Percentiles rank a stretch among this genome's conserved stretches.
Evolutionary conservation across 2,113 vertebrate species (phyloP).

Genomic region (Coracopsis vasa): DNA sequence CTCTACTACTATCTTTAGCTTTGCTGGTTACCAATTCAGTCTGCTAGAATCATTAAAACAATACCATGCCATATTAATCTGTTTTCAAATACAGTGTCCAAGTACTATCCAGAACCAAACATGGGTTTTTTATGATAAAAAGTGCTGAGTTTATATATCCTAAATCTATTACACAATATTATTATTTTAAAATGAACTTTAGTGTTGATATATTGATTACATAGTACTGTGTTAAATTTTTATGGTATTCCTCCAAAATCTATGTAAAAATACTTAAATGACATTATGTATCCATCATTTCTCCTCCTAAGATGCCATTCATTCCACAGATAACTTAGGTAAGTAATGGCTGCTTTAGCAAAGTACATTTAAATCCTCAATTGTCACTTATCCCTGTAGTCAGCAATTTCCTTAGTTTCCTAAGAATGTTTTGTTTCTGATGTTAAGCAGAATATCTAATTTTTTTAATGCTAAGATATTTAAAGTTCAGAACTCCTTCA

Average conservation of each 20-base stretch:
- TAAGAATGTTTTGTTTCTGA: neutral
- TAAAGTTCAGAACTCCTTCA: neutral
- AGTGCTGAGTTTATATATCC: neutral
- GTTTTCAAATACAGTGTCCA: neutral
- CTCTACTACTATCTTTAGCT: neutral
- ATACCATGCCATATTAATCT: neutral
- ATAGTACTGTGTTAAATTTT: neutral
- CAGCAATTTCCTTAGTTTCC: neutral
- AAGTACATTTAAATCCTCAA: neutral
- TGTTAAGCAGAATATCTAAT: neutral
- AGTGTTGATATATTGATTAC: neutral
- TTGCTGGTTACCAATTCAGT: neutral
- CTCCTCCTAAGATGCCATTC: neutral
- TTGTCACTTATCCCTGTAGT: neutral
- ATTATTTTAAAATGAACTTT: neutral
- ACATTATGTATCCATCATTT: neutral
- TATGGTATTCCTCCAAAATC: neutral
- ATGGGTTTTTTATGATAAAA: neutral
- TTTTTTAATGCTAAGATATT: neutral
- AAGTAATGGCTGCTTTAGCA: neutral
- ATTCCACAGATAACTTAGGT: neutral
- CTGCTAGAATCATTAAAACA: neutral
- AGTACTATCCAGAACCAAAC: neutral
- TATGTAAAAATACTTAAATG: neutral
- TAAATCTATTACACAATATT: neutral